Percentiles rank a stretch among this genome's conserved stretches.
Conservation (phyloP, 2,113 vertebrate genomes). For the Alosa alosa region DNA sequence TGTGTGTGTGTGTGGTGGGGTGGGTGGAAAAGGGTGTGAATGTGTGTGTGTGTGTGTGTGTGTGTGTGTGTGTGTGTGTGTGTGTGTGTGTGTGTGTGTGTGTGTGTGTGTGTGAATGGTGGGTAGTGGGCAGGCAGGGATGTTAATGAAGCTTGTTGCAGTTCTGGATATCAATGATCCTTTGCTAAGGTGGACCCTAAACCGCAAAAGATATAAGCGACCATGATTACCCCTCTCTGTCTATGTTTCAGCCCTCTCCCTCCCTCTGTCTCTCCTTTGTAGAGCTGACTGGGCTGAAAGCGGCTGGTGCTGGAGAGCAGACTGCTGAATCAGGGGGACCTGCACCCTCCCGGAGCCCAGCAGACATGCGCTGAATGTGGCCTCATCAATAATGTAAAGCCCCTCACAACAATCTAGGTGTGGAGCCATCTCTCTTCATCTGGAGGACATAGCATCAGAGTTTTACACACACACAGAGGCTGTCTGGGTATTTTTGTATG, state of each 20-base stretch:
- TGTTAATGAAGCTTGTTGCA: background rate
- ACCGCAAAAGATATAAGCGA: background rate
- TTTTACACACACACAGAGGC: background rate
- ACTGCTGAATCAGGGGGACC: conserved; percentile 72
- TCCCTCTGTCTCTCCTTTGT: conserved; percentile 48
- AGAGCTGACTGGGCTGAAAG: conserved; percentile 66
- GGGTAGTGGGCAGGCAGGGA: too few relatives aligned
- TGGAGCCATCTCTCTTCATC: conserved; percentile 27
- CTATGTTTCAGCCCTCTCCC: conserved; percentile 19
- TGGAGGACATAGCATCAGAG: conserved; percentile 3
- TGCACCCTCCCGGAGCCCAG: conserved; percentile 49
- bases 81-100: conserved; percentile 32
- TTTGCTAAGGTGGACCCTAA: background rate
- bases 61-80: background rate
- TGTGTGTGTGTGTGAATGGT: conserved; percentile 16
- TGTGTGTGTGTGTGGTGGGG: conserved; percentile 52
- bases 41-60: background rate
- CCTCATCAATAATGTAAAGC: conserved; percentile 75
- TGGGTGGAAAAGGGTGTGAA: background rate
- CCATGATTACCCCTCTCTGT: background rate
- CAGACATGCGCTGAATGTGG: conserved; percentile 63
- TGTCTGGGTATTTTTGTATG: background rate
- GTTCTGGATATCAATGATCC: background rate
- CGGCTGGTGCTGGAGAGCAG: conserved; percentile 53
- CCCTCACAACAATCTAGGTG: conserved; percentile 50